Evolutionary conservation across 2,797 vertebrate genomes (phyloP).

Genomic region (Sarcoramphus papa): DNA sequence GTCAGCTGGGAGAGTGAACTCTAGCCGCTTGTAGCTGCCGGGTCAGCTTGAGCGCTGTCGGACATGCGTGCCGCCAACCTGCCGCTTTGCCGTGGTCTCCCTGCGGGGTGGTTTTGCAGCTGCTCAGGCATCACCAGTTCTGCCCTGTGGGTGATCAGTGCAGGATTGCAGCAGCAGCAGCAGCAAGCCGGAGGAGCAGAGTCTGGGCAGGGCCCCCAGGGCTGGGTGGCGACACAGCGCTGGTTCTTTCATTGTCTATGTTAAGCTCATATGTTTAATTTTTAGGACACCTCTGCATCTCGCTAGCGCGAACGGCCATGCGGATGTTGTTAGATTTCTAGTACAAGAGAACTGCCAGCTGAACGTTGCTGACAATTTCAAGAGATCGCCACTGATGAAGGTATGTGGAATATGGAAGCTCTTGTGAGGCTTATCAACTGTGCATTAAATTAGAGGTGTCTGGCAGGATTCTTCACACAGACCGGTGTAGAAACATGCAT

Average conservation of each 20-base stretch:
- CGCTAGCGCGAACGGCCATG: slow-evolving; percentile 80
- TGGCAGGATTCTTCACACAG: not conserved
- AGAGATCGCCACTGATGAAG: slow-evolving; percentile 84
- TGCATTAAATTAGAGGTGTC: not conserved
- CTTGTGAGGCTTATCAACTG: not conserved
- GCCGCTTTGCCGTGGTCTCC: no score
- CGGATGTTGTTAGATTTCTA: slow-evolving; percentile 78
- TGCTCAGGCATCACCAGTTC: no score
- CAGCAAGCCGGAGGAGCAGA: no score
- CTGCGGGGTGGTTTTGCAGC: no score
- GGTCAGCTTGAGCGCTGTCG: no score
- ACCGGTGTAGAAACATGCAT: not conserved
- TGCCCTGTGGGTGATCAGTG: no score
- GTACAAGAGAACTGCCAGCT: slow-evolving; percentile 81
- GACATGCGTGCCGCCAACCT: no score
- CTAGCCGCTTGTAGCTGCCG: no score
- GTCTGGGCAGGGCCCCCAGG: not conserved
- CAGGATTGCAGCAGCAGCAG: no score
- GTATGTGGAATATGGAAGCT: slow-evolving; percentile 47
- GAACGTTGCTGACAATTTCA: slow-evolving; percentile 72
- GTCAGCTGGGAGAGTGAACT: no score
- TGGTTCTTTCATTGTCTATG: not conserved
- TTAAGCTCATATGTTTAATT: not conserved
- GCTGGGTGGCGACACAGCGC: not conserved
- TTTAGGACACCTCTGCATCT: slow-evolving; percentile 87